Evolutionary conservation across 1,140 invertebrate genomes (phyloP), one percentile per base, ranked within the genome.

Genomic region (Anthonomus grandis): DNA sequence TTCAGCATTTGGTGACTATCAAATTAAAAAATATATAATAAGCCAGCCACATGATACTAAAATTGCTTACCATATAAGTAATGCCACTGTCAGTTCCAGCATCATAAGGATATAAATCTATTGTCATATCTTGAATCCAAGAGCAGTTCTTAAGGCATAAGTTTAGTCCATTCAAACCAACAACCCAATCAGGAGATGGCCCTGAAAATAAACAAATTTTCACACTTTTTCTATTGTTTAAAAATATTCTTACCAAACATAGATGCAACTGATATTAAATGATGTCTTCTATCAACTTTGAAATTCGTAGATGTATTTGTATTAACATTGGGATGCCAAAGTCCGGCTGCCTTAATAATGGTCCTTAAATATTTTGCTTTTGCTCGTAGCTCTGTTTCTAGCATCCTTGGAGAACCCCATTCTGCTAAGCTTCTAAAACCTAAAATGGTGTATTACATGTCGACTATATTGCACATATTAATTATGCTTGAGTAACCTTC

Each of bases 121-220:
- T 82, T 0, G 81, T 81, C 66, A 88, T 78, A 25, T 85, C 81
- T 36, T 84, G 83, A 2, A 86, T 78, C 95, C 95, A 98, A 0
- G 85, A 85, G 70, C 95, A 96, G 72, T 97, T 90, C 34, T 82
- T 81, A 15, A 87, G 79, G 68, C 95, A 98, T 1, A 98, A 78
- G 72, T 97, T 90, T 19, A 95, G 70, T 3, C 86, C 86, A 57
- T 84, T 91, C 1, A 97, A 83, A 13, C 95, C 95, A 21, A 97
- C 86, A 34, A 96, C 90, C 95, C 95, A 98, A 75, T 98, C 95
- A 0, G 95, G 95, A 13, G 90, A 91, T 0, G 95, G 95, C 0
- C 90, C 85, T 75, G 63, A 67, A 61, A 75, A 23, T 41, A 2
- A 23, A 38, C 19, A 39, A 15, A 12, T 13, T 39, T 2, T 13